Base-by-base conservation (phyloP, 2,797 vertebrate genomes). In the Rhynchotus rufescens region DNA sequence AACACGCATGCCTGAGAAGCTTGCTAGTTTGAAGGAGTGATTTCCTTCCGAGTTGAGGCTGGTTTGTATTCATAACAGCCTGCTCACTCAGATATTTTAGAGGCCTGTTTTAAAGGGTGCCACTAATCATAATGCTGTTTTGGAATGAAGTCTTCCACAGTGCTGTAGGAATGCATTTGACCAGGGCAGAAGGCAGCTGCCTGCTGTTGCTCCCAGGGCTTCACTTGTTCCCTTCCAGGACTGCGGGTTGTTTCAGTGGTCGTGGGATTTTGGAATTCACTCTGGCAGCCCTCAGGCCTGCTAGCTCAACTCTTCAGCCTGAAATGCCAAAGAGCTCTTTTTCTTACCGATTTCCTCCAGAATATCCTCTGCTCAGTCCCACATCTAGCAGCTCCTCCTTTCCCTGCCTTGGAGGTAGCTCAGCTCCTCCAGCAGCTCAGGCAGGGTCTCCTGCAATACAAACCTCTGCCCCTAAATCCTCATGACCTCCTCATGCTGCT, bases 121-220 rank as follows among this genome's bases (percentile, higher is more conserved):
- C 59, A 16, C 71, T 28, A 40, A 28, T 22, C 36, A 30, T 38
- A 49, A 12, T 0, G 0, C 1, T 42, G 15, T 2, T 65, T 38
- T 26, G 64, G 56, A 61, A 72, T 23, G n/a, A 28, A 11, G 2
- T 0, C 1, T 5, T 65, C 30, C 19, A 10, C 26, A 17, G 25
- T 40, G 62, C 44, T 45, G 22, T 5, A 34, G 30, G 38, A n/a
- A 12, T 2, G 2, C 7, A 8, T 1, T 5, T 69, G 14, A 49
- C 26, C 34, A 0, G 0, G 28, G 12, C 3, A 3, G 69, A 6
- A 2, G 1, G 75, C 67, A 64, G 34, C 75, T 80, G 19, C 22
- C 34, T 44, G 64, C 65, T 14, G 40, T 23, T 34, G 44, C 9
- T 22, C 32, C 59, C 71, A 81, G 87, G 67, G 38, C 10, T n/a